Base-by-base conservation (phyloP, 1,140 invertebrate genomes). In the Lepidurus couesii region DNA sequence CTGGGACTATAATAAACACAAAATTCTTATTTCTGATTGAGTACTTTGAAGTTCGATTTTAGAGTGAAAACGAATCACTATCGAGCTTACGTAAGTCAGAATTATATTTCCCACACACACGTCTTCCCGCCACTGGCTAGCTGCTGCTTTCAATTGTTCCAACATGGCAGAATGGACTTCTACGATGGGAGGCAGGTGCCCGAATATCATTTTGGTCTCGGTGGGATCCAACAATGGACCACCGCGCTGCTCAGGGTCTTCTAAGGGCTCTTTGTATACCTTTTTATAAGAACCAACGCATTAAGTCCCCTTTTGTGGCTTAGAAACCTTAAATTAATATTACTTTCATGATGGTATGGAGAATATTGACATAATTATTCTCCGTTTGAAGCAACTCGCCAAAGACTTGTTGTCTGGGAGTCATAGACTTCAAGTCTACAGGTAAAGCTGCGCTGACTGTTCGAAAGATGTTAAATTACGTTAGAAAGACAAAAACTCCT, bases 191-290 rank as follows among this genome's bases (percentile, higher is more conserved):
- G 94, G 92, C 83, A 99, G 89, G 84, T 98, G 96, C 77, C 95
- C 95, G 87, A 99, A 99, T 81, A 99, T 98, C 79, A 95, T 93
- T 87, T 96, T 97, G 42, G 95, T 88, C 89, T 98, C 96, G 42
- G 94, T 95, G 81, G 92, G 92, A 84, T 95, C 95, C 80, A 98
- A 87, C 81, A 98, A 87, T 47, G 90, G 87, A 75, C 90, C 91
- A 80, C 86, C 92, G 82, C 86, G 91, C 88, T 89, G 94, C 85
- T 89, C 91, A 85, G 91, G 90, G 81, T 93, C 90, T 87, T 98
- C 96, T 80, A 98, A 87, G 75, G 95, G 95, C 83, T 92, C 91
- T 87, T 97, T 97, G 84, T 98, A 98, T 84, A 96, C 89, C 95
- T 98, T 82, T 11, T 88, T 79, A 81, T 47, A 74, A 24, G 21